phyloP scores from a whole-genome alignment of 2,888 invertebrate genomes.

The Tipula vernalis region DNA sequence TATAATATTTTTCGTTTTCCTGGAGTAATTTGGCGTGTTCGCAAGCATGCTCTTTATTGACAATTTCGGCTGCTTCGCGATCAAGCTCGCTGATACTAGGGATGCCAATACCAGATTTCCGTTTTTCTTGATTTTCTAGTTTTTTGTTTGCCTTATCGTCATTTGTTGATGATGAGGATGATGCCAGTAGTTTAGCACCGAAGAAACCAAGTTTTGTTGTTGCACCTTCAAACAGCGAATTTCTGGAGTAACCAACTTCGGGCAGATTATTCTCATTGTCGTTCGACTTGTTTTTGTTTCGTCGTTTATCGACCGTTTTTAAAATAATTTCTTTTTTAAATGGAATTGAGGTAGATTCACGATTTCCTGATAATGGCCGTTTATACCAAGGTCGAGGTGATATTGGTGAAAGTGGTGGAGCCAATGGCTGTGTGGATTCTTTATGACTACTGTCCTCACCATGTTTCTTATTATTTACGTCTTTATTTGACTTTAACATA shows the following conservation, averaged over 20 bases:
- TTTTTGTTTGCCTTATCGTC: slow-evolving; percentile 17
- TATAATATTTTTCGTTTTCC: slow-evolving; percentile 26
- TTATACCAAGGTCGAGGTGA: slow-evolving; percentile 57
- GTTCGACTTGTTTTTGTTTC: slow-evolving; percentile 31
- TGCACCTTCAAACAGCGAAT: slow-evolving; percentile 35
- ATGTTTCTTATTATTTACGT: slow-evolving; percentile 12
- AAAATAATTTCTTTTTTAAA: slow-evolving; percentile 20
- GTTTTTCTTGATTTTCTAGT: slow-evolving; percentile 33
- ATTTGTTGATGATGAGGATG: slow-evolving; percentile 17
- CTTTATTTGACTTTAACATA: slow-evolving; percentile 13
- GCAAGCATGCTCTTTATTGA: slow-evolving; percentile 17
- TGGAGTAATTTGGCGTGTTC: slow-evolving; percentile 21
- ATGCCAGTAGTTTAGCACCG: slow-evolving; percentile 12
- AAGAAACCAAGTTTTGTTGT: slow-evolving; percentile 18
- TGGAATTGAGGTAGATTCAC: slow-evolving; percentile 21
- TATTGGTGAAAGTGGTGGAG: slow-evolving; percentile 30
- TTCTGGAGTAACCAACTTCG: slow-evolving; percentile 44
- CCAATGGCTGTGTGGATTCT: not conserved
- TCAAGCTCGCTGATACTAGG: slow-evolving; percentile 70
- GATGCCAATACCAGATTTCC: slow-evolving; percentile 45
- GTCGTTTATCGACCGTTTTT: slow-evolving; percentile 25
- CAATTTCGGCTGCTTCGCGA: slow-evolving; percentile 61
- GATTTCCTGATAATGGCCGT: slow-evolving; percentile 31
- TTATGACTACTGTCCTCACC: slow-evolving; percentile 13
- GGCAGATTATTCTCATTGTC: slow-evolving; percentile 31